These are phyloP conservation scores for Turdus rufiventris DNA, from an alignment of 2,113 vertebrate genomes.

Conservation along the genomic window DNA sequence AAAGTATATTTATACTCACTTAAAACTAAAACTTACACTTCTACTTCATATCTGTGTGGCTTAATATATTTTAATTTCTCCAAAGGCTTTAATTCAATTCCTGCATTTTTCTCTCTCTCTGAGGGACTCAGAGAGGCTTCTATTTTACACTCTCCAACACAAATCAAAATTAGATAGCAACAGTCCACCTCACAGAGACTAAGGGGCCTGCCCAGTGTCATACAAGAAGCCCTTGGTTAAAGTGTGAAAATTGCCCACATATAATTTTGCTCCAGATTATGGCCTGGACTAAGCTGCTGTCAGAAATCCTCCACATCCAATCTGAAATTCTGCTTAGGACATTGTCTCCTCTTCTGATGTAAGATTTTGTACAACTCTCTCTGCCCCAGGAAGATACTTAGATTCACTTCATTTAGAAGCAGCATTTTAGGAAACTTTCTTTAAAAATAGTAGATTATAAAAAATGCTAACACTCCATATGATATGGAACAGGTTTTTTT, in stretches of 20 bases:
- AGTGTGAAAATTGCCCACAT: not conserved
- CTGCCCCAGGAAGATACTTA: not conserved
- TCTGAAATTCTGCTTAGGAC: not conserved
- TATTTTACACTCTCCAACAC: no score
- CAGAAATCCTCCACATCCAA: not conserved
- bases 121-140: no score
- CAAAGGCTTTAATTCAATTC: no score
- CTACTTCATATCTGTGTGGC: no score
- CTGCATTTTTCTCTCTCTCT: no score
- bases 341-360: not conserved
- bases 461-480: not conserved
- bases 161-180: not conserved
- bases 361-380: not conserved
- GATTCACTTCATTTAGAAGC: not conserved
- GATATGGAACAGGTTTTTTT: not conserved
- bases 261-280: not conserved
- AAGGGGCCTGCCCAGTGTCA: not conserved
- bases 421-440: not conserved
- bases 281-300: not conserved
- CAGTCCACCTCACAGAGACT: not conserved
- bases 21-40: no score
- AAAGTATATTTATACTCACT: no score
- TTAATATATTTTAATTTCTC: no score
- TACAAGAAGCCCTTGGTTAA: not conserved
- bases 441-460: not conserved